phyloP scores from a whole-genome alignment of 2,113 vertebrate genomes.

The Platichthys stellatus region DNA sequence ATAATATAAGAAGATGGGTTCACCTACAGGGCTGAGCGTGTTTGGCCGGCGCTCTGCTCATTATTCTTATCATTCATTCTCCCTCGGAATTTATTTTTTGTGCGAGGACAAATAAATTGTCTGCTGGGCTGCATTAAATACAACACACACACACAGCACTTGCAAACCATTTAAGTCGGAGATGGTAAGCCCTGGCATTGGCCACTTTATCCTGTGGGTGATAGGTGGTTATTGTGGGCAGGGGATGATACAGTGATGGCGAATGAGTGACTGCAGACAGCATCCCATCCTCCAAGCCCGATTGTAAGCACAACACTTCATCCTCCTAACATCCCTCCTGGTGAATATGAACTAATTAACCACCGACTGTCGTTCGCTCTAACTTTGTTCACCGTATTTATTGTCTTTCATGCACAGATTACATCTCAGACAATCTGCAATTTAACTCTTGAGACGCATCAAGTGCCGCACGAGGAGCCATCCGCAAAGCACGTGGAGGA shows the following conservation, averaged over 20 bases:
- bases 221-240: constrained; percentile 61
- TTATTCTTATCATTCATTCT: constrained; percentile 65
- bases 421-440: constrained; percentile 16
- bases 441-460: constrained; percentile 18
- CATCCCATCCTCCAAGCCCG: constrained; percentile 46
- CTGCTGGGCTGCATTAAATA: constrained; percentile 49
- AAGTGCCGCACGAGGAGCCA: neutral
- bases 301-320: constrained; percentile 49
- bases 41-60: constrained; percentile 41
- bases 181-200: constrained; percentile 33
- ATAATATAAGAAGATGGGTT: constrained; percentile 48
- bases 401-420: constrained; percentile 27
- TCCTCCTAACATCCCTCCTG: constrained; percentile 58
- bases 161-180: constrained; percentile 44
- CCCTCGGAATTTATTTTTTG: constrained; percentile 26
- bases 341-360: constrained; percentile 58
- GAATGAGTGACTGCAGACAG: constrained; percentile 46
- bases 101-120: constrained; percentile 56
- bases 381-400: constrained; percentile 44
- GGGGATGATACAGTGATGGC: constrained; percentile 39
- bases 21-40: constrained; percentile 51
- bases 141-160: constrained; percentile 18
- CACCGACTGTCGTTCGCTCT: constrained; percentile 21
- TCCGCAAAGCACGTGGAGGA: neutral
- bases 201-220: constrained; percentile 65